Conservation (phyloP, 2,797 vertebrate species). For the Lemur catta region DNA sequence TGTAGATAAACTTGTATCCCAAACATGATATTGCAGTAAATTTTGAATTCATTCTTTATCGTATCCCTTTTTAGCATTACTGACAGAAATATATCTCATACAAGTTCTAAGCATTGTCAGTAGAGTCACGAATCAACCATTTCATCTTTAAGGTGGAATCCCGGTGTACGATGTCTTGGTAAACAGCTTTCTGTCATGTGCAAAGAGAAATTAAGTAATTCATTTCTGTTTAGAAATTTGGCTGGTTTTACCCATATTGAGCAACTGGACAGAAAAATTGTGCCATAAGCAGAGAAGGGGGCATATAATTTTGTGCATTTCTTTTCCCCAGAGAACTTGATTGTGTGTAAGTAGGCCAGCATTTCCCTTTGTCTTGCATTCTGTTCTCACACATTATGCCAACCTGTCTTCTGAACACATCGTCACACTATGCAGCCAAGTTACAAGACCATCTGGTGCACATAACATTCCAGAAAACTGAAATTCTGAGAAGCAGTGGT, state of each 20-base stretch:
- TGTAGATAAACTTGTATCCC: neutral
- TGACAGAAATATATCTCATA: neutral
- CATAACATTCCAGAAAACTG: conserved; percentile 27
- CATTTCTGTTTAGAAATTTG: conserved; percentile 41
- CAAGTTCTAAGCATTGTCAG: neutral
- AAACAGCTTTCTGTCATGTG: neutral
- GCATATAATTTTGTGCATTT: neutral
- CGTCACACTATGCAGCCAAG: neutral
- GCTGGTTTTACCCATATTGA: neutral
- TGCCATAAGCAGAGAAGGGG: neutral
- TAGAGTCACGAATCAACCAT: neutral
- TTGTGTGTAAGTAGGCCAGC: neutral
- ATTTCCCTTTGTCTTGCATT: conserved; percentile 51
- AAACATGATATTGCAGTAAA: accelerated
- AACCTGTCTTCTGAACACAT: conserved; percentile 27
- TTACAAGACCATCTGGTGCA: conserved; percentile 61
- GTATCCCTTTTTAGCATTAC: neutral
- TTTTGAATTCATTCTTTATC: neutral
- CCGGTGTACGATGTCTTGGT: neutral
- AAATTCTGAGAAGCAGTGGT: neutral
- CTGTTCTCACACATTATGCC: conserved; percentile 41
- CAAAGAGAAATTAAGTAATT: conserved; percentile 26
- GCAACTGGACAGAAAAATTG: conserved; percentile 11
- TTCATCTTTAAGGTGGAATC: neutral
- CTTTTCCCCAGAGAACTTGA: neutral